Percentiles rank a stretch among this genome's conserved stretches.
Conservation (phyloP, 2,797 vertebrate species). For the Diplodus sargus region DNA sequence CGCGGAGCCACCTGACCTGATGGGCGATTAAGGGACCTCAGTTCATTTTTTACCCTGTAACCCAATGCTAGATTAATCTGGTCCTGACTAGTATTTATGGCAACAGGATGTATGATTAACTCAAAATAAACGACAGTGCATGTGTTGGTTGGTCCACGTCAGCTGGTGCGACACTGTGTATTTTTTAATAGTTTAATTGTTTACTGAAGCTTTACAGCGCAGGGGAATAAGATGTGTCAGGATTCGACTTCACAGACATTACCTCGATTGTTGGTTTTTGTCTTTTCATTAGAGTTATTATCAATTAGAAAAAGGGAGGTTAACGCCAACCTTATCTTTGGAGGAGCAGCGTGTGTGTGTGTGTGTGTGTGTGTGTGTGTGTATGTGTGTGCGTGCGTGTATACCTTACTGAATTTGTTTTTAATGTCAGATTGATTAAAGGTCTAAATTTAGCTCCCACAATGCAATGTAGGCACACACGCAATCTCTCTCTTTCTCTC, state of each 20-base stretch:
- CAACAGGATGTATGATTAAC: conserved; percentile 1
- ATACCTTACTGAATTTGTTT: neutral
- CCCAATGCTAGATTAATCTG: neutral
- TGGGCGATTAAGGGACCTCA: neutral
- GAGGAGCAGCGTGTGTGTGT: neutral
- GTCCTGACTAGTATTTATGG: conserved; percentile 5
- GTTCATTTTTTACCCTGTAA: neutral
- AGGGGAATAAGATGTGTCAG: neutral
- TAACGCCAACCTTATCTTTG: neutral
- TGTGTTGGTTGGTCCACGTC: neutral
- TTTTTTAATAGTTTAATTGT: neutral
- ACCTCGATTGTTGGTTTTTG: neutral
- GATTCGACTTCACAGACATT: neutral
- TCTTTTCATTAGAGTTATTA: neutral
- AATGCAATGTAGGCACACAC: neutral
- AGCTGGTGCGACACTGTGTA: neutral
- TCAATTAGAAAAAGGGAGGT: neutral
- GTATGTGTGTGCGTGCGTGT: too few relatives aligned
- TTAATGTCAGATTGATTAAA: conserved; percentile 9
- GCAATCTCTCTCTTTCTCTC: too few relatives aligned
- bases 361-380: neutral
- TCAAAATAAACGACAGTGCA: neutral
- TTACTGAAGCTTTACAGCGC: neutral
- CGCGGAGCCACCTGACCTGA: neutral
- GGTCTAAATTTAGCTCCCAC: neutral